Conservation (phyloP, 2,797 vertebrate genomes). For the Lagodon rhomboides region DNA sequence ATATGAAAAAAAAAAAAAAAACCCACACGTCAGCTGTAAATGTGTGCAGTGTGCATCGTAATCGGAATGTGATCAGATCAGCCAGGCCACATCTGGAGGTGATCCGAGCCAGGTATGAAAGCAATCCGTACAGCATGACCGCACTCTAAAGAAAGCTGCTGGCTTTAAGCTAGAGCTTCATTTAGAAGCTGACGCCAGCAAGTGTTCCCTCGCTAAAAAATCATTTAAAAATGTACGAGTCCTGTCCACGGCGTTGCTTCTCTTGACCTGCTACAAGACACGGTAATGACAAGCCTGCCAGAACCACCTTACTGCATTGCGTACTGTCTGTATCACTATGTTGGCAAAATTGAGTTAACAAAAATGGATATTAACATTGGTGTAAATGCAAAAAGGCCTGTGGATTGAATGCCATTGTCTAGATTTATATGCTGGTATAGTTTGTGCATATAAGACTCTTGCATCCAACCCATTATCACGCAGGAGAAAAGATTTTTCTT, state of each 20-base stretch:
- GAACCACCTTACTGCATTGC: background rate
- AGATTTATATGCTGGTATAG: background rate
- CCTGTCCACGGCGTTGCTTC: background rate
- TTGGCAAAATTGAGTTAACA: background rate
- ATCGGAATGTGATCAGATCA: background rate
- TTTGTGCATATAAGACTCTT: background rate
- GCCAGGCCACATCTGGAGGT: background rate
- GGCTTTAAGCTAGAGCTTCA: background rate
- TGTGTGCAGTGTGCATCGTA: background rate
- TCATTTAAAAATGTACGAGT: background rate
- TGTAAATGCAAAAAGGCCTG: background rate
- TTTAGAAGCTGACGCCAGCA: background rate
- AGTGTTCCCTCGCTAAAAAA: background rate
- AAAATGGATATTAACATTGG: no score
- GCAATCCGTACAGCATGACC: background rate
- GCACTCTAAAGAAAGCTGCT: background rate
- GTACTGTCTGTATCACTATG: background rate
- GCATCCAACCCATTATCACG: background rate
- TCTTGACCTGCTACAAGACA: background rate
- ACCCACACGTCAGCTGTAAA: background rate
- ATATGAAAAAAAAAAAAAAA: slow-evolving; percentile 14
- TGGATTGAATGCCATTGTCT: background rate
- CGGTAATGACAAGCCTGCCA: background rate
- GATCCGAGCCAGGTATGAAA: slow-evolving; percentile 5
- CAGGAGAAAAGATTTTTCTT: background rate